phyloP scores from a whole-genome alignment of 2,888 invertebrate genomes.

The Aphidius colemani region DNA sequence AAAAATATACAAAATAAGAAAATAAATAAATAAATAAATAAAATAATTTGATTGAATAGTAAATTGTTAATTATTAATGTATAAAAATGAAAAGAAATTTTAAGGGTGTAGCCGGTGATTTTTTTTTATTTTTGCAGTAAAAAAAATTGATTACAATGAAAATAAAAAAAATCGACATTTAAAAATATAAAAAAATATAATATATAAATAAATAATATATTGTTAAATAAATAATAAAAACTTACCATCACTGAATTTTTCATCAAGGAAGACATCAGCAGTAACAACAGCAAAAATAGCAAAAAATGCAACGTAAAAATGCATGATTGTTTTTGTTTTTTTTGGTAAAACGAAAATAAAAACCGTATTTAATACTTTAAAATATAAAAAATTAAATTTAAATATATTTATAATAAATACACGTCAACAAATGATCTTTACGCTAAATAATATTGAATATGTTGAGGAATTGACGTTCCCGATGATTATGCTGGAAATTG shows the following conservation, averaged over 20 bases:
- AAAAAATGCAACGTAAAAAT: conserved; percentile 64
- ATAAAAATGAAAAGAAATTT: neutral
- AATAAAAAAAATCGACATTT: neutral
- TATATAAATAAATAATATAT: conserved; percentile 22
- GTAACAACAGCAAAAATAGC: conserved; percentile 66
- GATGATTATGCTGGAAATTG: conserved; percentile 51
- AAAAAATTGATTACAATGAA: neutral
- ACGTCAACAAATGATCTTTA: neutral
- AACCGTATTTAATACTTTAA: neutral
- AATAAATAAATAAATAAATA: neutral
- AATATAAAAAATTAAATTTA: neutral
- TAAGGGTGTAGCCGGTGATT: conserved; percentile 41
- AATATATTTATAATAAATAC: neutral
- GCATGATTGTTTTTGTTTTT: conserved; percentile 55
- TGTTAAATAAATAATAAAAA: conserved; percentile 38
- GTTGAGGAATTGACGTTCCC: conserved; percentile 52
- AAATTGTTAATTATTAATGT: neutral
- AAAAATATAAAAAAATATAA: neutral
- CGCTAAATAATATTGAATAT: conserved; percentile 2
- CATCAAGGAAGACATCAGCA: conserved; percentile 76
- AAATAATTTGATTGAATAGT: conserved; percentile 6
- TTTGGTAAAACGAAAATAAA: conserved; percentile 29
- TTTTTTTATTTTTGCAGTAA: neutral
- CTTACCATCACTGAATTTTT: conserved; percentile 83
- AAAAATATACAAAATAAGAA: neutral